Percentiles rank a stretch among this genome's conserved stretches.
These are phyloP conservation scores for Habrosyne pyritoides DNA, from an alignment of 2,888 invertebrate species.

Conservation along the genomic window DNA sequence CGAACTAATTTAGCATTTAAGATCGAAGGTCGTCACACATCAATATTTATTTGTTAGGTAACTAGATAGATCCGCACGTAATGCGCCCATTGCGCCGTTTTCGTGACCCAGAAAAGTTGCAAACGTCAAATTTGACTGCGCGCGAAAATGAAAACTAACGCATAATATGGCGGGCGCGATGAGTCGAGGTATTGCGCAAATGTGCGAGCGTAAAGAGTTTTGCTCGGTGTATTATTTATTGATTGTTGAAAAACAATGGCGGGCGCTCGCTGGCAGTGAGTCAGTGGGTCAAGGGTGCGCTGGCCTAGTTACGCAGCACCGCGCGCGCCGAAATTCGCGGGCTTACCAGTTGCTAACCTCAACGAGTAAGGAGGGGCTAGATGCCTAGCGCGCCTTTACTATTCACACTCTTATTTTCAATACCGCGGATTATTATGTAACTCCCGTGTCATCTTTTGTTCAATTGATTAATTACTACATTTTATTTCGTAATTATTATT, in stretches of 20 bases:
- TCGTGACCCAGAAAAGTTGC: slow-evolving; percentile 50
- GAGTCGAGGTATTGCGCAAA: slow-evolving; percentile 69
- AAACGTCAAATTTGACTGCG: slow-evolving; percentile 52
- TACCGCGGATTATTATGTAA: slow-evolving; percentile 2
- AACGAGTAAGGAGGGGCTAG: slow-evolving; percentile 57
- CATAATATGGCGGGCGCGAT: slow-evolving; percentile 53
- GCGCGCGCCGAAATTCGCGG: slow-evolving; percentile 80
- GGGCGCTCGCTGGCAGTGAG: slow-evolving; percentile 78
- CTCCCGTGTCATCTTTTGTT: slow-evolving; percentile 4
- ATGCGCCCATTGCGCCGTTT: slow-evolving; percentile 31
- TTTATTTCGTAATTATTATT: neutral
- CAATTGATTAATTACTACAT: neutral
- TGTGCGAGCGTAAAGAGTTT: slow-evolving; percentile 68
- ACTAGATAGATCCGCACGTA: slow-evolving; percentile 37
- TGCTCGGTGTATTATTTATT: slow-evolving; percentile 79
- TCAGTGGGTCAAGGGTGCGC: slow-evolving; percentile 81
- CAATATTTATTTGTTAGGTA: slow-evolving; percentile 56
- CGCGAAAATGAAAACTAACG: slow-evolving; percentile 58
- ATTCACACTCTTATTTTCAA: slow-evolving; percentile 6
- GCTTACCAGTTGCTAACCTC: slow-evolving; percentile 76
- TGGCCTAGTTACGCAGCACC: slow-evolving; percentile 76
- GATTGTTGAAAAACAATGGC: slow-evolving; percentile 83
- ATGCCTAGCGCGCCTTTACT: slow-evolving; percentile 7
- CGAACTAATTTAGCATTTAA: slow-evolving; percentile 52
- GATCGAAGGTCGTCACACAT: slow-evolving; percentile 57